A percentile compares a stretch with the other conserved stretches of the same genome.
phyloP scores from a whole-genome alignment of 2,888 invertebrate species.

The Pocota personata region DNA sequence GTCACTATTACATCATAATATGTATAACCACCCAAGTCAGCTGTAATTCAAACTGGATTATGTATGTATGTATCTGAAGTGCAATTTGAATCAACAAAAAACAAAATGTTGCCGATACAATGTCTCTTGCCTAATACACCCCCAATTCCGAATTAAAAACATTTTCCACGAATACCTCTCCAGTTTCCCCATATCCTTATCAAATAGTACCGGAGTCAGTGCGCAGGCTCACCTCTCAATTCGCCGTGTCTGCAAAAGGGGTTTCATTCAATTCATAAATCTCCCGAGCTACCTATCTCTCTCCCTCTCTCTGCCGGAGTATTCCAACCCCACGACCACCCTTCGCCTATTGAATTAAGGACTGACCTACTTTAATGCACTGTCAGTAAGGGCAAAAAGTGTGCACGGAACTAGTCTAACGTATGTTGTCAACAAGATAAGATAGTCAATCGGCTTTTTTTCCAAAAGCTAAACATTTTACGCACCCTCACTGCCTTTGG shows the following conservation, averaged over 20 bases:
- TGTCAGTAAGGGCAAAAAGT: constrained; percentile 42
- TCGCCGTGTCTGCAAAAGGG: constrained; percentile 60
- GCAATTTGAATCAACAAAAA: background rate
- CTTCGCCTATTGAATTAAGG: constrained; percentile 59
- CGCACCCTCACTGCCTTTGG: constrained; percentile 7
- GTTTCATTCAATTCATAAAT: constrained; percentile 37
- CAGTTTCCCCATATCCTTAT: constrained; percentile 24
- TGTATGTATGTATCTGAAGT: too few species aligned
- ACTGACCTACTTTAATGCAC: constrained; percentile 72
- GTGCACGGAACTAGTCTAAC: constrained; percentile 54
- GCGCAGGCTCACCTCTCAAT: constrained; percentile 55
- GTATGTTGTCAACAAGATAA: constrained; percentile 49
- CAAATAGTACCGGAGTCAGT: background rate
- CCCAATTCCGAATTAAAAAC: constrained; percentile 25
- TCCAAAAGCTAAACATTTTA: background rate
- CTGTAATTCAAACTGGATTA: background rate
- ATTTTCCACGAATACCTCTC: background rate
- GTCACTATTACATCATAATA: constrained; percentile 1
- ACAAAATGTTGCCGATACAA: constrained; percentile 1
- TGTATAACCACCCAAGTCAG: background rate
- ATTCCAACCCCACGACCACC: background rate
- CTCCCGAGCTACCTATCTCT: background rate
- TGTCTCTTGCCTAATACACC: background rate
- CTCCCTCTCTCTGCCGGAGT: constrained; percentile 4
- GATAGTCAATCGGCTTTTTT: constrained; percentile 23